phyloP scores from a whole-genome alignment of 1,140 invertebrate species.

The Laodelphax striatellus region DNA sequence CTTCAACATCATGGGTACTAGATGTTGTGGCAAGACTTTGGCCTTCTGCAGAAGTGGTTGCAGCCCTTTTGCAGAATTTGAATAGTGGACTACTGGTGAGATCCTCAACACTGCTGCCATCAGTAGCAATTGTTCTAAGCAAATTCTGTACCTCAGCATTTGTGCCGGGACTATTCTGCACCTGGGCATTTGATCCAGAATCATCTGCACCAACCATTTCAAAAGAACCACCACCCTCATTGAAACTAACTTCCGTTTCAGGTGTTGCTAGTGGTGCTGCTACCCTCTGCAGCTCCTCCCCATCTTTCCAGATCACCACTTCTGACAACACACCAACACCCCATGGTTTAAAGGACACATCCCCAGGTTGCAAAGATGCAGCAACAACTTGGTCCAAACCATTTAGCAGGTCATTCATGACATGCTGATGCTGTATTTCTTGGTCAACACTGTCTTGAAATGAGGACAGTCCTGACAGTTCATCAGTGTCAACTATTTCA shows the following conservation, averaged over 20 bases:
- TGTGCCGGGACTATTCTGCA: no score
- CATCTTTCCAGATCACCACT: conserved; percentile 14
- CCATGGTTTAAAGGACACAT: background rate
- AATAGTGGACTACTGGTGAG: no score
- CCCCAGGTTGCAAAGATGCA: background rate
- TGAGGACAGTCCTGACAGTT: conserved; percentile 28
- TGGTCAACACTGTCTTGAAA: conserved; percentile 14
- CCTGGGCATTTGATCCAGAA: no score
- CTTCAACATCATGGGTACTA: no score
- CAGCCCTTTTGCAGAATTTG: no score
- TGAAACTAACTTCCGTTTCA: conserved; percentile 40
- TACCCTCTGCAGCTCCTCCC: background rate
- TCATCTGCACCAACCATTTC: background rate
- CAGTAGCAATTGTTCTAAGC: no score
- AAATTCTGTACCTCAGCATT: no score
- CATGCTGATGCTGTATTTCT: background rate
- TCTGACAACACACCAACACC: background rate
- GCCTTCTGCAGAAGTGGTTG: no score
- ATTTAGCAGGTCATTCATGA: background rate
- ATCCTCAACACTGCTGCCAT: no score
- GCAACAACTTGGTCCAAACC: background rate
- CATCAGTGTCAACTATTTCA: conserved; percentile 66
- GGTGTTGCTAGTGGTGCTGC: conserved; percentile 45
- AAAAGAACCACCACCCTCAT: conserved; percentile 24
- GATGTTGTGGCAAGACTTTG: no score